These are phyloP conservation scores for Hyaena hyaena DNA, from an alignment of 2,113 vertebrate genomes.

Conservation along the genomic window DNA sequence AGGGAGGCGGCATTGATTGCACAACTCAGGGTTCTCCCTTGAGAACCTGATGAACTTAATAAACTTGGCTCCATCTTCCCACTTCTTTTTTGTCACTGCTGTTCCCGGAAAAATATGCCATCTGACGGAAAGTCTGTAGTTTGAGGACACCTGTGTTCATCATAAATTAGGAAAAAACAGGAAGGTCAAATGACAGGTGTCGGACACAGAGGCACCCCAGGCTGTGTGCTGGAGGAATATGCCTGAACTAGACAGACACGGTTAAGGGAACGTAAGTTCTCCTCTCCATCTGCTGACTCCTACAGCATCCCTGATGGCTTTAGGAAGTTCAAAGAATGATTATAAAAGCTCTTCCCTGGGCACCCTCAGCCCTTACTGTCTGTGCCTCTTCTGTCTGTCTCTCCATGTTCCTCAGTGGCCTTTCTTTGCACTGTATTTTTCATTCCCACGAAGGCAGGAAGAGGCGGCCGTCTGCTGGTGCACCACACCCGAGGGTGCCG, in stretches of 20 bases:
- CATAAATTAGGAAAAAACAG: background rate
- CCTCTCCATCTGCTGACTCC: background rate
- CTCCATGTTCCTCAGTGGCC: background rate
- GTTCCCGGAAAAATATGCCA: background rate
- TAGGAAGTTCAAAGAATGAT: background rate
- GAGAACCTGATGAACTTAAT: too few species aligned
- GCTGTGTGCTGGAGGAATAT: background rate
- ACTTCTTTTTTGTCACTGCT: background rate
- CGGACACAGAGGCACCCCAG: too few species aligned
- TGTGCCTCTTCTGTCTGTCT: background rate
- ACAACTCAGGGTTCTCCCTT: background rate
- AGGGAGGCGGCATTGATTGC: background rate
- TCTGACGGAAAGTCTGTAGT: background rate
- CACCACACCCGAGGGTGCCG: background rate
- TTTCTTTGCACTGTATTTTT: background rate
- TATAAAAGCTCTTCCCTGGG: background rate
- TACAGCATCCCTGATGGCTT: background rate
- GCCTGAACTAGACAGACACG: background rate
- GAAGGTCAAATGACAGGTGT: background rate
- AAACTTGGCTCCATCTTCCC: too few species aligned
- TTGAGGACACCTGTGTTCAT: background rate
- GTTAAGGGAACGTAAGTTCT: accelerated
- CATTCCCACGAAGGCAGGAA: background rate
- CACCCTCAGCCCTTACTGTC: background rate
- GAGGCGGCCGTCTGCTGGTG: background rate